phyloP scores from a whole-genome alignment of 2,797 vertebrate genomes.

The Molothrus aeneus region DNA sequence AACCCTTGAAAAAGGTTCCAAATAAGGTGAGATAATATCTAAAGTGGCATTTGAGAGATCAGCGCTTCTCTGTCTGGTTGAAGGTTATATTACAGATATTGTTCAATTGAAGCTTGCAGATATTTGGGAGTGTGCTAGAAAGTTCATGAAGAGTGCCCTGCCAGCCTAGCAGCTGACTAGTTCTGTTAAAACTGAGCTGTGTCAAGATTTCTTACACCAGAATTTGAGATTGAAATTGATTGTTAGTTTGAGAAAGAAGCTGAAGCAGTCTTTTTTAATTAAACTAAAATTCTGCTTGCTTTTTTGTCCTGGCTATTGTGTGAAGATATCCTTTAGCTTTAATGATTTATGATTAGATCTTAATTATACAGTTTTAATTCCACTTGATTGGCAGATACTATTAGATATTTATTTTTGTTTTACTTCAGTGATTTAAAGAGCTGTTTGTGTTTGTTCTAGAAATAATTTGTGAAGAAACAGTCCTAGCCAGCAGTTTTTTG shows the following conservation, averaged over 20 bases:
- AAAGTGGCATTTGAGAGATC: neutral
- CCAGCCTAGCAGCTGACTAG: neutral
- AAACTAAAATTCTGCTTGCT: neutral
- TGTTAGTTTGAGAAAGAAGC: neutral
- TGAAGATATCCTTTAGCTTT: neutral
- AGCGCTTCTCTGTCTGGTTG: neutral
- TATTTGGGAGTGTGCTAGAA: neutral
- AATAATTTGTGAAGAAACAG: slow-evolving; percentile 83
- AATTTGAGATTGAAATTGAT: neutral
- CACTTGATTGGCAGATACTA: neutral
- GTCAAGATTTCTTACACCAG: neutral
- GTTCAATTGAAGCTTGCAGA: neutral
- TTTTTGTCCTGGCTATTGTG: neutral
- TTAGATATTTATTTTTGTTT: neutral
- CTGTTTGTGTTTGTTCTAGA: slow-evolving; percentile 76
- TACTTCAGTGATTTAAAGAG: neutral
- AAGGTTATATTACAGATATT: neutral
- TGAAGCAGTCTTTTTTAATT: neutral
- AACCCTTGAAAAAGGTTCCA: neutral
- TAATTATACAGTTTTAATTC: neutral
- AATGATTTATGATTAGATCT: neutral
- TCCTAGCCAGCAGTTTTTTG: slow-evolving; percentile 77
- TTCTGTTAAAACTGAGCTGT: neutral
- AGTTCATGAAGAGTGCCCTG: neutral
- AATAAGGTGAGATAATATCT: neutral